Conservation (phyloP, 2,888 invertebrate genomes). For the Carterocephalus palaemon region DNA sequence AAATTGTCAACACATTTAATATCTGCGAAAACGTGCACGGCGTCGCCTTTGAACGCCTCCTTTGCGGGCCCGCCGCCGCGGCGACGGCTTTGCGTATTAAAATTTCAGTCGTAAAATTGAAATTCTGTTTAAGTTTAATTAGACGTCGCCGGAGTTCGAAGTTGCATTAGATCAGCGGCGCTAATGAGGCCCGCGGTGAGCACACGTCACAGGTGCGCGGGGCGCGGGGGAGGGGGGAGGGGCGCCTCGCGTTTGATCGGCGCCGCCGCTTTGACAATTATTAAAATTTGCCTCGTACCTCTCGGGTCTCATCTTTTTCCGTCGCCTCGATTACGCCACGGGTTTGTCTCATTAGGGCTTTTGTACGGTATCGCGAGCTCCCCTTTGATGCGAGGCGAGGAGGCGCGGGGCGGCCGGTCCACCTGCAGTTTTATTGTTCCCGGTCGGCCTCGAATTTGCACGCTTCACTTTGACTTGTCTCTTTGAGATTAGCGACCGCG, state of each 20-base stretch:
- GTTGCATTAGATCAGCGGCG: constrained; percentile 74
- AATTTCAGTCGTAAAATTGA: constrained; percentile 74
- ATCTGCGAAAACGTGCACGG: constrained; percentile 78
- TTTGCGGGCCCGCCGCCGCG: constrained; percentile 66
- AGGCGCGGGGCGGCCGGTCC: constrained; percentile 61
- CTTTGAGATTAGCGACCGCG: constrained; percentile 64
- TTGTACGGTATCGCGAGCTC: constrained; percentile 74
- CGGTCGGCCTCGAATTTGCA: constrained; percentile 68
- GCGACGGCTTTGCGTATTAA: constrained; percentile 74
- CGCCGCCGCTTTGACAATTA: constrained; percentile 80
- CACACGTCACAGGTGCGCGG: constrained; percentile 65
- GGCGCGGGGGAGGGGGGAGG: constrained; percentile 28
- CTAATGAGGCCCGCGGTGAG: constrained; percentile 75
- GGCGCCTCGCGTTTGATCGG: constrained; percentile 72
- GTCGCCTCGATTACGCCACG: constrained; percentile 78
- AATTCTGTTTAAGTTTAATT: constrained; percentile 77
- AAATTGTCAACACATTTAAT: constrained; percentile 80
- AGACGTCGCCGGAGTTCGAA: constrained; percentile 71
- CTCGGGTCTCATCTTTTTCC: constrained; percentile 77
- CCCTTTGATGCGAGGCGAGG: constrained; percentile 69
- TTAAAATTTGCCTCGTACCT: constrained; percentile 80
- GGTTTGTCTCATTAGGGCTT: constrained; percentile 79
- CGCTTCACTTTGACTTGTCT: constrained; percentile 72
- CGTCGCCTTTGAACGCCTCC: constrained; percentile 74
- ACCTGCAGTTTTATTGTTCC: constrained; percentile 77